A percentile compares a stretch with the other conserved stretches of the same genome.
phyloP scores from a whole-genome alignment of 2,797 vertebrate species.

The Lophotriccus pileatus region DNA sequence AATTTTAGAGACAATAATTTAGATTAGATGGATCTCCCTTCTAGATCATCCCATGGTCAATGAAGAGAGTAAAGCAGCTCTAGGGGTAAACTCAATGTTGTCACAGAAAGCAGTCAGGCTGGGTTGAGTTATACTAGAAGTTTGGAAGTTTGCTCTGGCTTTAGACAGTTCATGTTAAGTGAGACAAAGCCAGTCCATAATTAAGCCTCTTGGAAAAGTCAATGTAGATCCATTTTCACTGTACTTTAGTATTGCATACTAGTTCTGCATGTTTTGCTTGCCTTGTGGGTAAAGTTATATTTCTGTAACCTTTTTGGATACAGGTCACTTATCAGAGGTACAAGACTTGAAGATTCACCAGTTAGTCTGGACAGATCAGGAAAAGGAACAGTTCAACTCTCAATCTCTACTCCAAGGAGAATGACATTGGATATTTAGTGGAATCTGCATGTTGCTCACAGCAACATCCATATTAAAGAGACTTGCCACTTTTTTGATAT shows the following conservation, averaged over 20 bases:
- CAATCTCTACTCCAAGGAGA: background rate
- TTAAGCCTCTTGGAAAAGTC: background rate
- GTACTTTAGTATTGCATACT: background rate
- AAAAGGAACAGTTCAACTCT: background rate
- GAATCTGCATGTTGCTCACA: background rate
- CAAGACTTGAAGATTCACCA: background rate
- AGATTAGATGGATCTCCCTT: background rate
- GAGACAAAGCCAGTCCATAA: background rate
- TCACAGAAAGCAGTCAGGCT: background rate
- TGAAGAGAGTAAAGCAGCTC: background rate
- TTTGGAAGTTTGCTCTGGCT: background rate
- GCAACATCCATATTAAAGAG: background rate
- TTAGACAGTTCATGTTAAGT: background rate
- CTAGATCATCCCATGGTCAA: background rate
- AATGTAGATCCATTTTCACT: background rate
- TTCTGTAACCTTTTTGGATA: background rate
- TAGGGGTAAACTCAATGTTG: background rate
- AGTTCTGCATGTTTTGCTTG: background rate
- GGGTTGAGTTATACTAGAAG: background rate
- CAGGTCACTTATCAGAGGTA: background rate
- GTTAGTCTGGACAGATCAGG: background rate
- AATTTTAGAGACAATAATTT: background rate
- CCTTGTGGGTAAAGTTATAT: rapidly evolving
- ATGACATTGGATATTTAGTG: background rate
- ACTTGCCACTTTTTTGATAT: background rate